These are phyloP conservation scores for Aphis gossypii DNA, from an alignment of 1,140 invertebrate genomes.

Conservation along the genomic window DNA sequence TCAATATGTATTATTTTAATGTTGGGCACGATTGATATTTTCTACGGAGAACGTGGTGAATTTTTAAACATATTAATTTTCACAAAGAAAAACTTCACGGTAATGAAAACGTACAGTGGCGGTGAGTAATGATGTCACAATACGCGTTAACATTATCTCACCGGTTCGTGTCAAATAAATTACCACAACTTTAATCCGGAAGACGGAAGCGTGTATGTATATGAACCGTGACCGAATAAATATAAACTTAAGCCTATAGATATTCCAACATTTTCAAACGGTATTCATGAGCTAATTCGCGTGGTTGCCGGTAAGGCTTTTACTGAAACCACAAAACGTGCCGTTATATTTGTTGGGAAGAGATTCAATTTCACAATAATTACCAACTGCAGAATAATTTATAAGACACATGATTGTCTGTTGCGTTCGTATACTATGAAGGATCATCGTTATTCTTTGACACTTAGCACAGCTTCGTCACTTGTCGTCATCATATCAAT, in stretches of 20 bases:
- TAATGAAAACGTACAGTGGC: neutral
- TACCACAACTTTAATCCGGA: neutral
- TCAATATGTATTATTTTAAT: neutral
- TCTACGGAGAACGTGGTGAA: too few relatives aligned
- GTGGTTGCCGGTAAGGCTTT: neutral
- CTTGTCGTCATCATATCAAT: too few relatives aligned
- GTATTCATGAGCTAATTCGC: neutral
- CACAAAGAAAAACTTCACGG: neutral
- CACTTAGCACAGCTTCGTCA: too few relatives aligned
- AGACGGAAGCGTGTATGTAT: neutral
- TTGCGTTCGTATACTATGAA: too few relatives aligned
- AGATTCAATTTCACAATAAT: neutral
- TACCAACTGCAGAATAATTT: neutral
- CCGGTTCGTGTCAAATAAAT: neutral
- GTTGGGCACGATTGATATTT: too few relatives aligned
- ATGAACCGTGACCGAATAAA: neutral
- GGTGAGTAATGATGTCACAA: slow-evolving; percentile 2
- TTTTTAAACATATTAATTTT: neutral
- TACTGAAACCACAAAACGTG: neutral
- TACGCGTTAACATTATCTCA: neutral
- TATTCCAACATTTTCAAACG: neutral
- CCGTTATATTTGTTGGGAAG: neutral
- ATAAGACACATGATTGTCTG: neutral
- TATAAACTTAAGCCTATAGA: neutral
- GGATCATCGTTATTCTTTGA: too few relatives aligned